phyloP scores from a whole-genome alignment of 2,797 vertebrate species.

The Apogon talboti region DNA sequence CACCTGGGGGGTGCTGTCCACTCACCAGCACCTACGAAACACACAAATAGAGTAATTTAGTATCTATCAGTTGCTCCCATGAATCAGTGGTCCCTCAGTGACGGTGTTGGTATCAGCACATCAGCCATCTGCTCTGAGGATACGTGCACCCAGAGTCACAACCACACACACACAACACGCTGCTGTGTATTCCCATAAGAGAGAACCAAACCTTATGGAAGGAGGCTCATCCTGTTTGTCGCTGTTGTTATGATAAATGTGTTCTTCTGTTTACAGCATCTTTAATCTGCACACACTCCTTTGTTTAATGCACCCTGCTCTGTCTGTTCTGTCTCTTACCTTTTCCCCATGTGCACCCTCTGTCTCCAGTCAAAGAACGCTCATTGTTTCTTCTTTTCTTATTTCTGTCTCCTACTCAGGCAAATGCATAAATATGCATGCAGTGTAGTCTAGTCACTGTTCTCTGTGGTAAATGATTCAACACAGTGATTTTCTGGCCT shows the following conservation, averaged over 20 bases:
- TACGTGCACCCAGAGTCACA: slow-evolving; percentile 15
- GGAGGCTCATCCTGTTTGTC: not conserved
- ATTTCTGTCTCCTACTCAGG: not conserved
- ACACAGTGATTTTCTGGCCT: slow-evolving; percentile 28
- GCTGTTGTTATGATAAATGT: slow-evolving; percentile 39
- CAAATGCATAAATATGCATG: slow-evolving; percentile 37
- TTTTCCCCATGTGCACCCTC: not conserved
- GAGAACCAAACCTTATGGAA: slow-evolving; percentile 14
- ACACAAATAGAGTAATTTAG: slow-evolving; percentile 37
- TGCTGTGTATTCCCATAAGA: slow-evolving; percentile 34
- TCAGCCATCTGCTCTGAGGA: slow-evolving; percentile 70
- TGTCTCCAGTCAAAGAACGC: not conserved
- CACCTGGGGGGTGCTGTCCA: slow-evolving; percentile 19
- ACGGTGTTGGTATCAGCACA: slow-evolving; percentile 64
- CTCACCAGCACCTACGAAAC: slow-evolving; percentile 11
- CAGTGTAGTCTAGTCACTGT: slow-evolving; percentile 19
- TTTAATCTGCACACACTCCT: slow-evolving; percentile 9
- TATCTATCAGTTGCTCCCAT: slow-evolving; percentile 46
- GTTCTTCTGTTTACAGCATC: slow-evolving; percentile 17
- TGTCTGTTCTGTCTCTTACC: not conserved
- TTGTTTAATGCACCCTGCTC: slow-evolving; percentile 8
- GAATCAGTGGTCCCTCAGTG: slow-evolving; percentile 60
- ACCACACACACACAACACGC: slow-evolving; percentile 18
- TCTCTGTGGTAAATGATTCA: slow-evolving; percentile 54
- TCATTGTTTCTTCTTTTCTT: not conserved